phyloP scores from a whole-genome alignment of 2,888 invertebrate species.

The Nesidiocoris tenuis region DNA sequence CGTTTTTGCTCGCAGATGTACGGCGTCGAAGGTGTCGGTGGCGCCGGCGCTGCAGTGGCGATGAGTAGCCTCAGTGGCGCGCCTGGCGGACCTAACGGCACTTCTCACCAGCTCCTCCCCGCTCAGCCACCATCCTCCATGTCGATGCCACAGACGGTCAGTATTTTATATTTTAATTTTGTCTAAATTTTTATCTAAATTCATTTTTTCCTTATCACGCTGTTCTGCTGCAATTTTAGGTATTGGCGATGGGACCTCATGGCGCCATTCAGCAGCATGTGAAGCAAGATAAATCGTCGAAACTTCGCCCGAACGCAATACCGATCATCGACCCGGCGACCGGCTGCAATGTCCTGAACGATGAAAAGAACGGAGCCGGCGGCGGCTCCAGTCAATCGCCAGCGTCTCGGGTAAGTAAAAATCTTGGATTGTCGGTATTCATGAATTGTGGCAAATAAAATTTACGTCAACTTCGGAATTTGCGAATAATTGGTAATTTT shows the following conservation, averaged over 20 bases:
- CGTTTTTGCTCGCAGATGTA: too few species aligned
- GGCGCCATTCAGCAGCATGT: too few species aligned
- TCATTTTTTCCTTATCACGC: too few species aligned
- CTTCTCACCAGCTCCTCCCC: slow-evolving; percentile 2
- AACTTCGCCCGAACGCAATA: slow-evolving; percentile 9
- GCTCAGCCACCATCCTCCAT: neutral
- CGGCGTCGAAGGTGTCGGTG: neutral
- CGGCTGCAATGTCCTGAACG: neutral
- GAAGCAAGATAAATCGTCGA: too few species aligned
- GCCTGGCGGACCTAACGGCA: slow-evolving; percentile 16
- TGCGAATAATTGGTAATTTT: too few species aligned
- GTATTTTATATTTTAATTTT: too few species aligned
- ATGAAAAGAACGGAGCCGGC: slow-evolving; percentile 5
- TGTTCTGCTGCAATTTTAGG: too few species aligned
- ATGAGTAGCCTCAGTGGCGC: slow-evolving; percentile 11
- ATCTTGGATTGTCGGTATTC: too few species aligned
- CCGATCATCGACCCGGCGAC: slow-evolving; percentile 31
- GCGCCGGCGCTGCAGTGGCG: slow-evolving; percentile 2
- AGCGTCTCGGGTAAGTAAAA: slow-evolving; percentile 8
- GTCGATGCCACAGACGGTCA: neutral
- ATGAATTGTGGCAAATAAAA: too few species aligned
- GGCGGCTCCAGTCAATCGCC: slow-evolving; percentile 17
- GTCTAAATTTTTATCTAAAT: too few species aligned
- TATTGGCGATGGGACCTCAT: too few species aligned
- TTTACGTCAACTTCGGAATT: too few species aligned